Conservation (phyloP, 2,113 vertebrate genomes). For the Callospermophilus lateralis region DNA sequence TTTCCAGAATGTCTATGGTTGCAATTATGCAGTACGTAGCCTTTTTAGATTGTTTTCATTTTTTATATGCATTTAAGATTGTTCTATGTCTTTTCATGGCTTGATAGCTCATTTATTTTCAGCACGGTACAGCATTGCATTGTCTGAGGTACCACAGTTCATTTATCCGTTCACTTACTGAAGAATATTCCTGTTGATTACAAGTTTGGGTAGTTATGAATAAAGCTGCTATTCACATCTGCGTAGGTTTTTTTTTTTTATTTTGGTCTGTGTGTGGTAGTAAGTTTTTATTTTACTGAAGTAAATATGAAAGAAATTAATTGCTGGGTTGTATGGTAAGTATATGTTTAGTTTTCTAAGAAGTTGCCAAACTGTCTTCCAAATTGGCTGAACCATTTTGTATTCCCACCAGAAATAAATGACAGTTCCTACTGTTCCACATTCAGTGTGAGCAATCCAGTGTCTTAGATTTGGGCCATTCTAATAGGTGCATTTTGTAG, state of each 20-base stretch:
- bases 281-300: not conserved
- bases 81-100: not conserved
- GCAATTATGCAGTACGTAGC: not conserved
- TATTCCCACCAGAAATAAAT: not conserved
- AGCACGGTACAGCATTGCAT: not conserved
- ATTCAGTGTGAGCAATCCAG: not conserved
- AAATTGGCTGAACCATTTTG: not conserved
- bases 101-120: not conserved
- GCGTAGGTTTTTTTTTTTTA: not conserved
- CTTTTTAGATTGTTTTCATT: not conserved
- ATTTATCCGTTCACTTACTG: not conserved
- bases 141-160: not conserved
- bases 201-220: not conserved
- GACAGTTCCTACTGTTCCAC: not conserved
- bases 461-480: not conserved
- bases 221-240: not conserved
- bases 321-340: not conserved
- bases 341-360: not conserved
- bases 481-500: not conserved
- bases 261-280: too few species aligned
- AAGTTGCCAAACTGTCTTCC: not conserved
- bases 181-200: not conserved
- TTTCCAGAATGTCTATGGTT: not conserved
- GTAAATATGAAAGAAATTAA: not conserved
- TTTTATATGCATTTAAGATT: not conserved